Conservation (phyloP, 2,797 vertebrate genomes). For the Notamacropus eugenii region DNA sequence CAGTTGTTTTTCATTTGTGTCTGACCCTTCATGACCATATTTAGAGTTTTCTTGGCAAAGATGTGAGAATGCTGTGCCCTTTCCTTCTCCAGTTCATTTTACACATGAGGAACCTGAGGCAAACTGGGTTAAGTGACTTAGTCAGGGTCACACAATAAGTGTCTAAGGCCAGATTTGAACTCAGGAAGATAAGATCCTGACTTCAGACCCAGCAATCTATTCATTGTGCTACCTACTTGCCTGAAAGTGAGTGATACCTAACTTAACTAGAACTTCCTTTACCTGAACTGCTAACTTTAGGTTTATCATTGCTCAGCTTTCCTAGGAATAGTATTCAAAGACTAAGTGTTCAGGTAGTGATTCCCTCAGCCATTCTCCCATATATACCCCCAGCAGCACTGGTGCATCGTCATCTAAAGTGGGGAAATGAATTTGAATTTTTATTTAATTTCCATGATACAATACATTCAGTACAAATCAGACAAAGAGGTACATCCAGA, state of each 20-base stretch:
- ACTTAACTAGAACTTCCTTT: neutral
- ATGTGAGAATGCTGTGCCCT: neutral
- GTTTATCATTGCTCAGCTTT: neutral
- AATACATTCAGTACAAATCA: neutral
- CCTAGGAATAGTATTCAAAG: neutral
- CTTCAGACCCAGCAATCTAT: neutral
- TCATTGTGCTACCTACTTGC: neutral
- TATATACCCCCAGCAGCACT: neutral
- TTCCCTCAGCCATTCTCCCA: neutral
- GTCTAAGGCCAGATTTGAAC: neutral
- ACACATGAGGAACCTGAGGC: neutral
- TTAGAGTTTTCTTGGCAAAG: neutral
- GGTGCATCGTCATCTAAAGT: neutral
- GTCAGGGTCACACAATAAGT: neutral
- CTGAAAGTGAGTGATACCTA: neutral
- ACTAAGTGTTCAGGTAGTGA: neutral
- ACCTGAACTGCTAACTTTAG: neutral
- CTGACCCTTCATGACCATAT: neutral
- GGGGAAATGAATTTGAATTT: neutral
- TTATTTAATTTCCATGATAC: conserved; percentile 53
- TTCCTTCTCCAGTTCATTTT: neutral
- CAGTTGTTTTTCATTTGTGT: neutral
- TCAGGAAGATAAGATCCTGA: neutral
- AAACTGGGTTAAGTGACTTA: neutral
- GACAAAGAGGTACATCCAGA: neutral